Base-by-base conservation (phyloP, 2,113 vertebrate genomes). In the Forbesichthys papilliferus region DNA sequence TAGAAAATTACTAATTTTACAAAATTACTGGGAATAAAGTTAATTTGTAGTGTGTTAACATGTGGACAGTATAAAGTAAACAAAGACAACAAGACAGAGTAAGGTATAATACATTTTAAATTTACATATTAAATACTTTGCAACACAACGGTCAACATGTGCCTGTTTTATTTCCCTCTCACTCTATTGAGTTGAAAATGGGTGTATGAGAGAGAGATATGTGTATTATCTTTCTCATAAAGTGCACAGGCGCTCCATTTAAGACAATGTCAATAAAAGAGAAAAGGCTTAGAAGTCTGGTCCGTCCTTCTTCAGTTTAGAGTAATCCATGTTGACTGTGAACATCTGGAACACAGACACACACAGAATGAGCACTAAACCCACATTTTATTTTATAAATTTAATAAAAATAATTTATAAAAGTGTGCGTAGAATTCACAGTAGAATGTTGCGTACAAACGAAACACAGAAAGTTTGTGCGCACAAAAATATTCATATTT, bases 291-390 rank as follows among this genome's bases (percentile, higher is more conserved):
- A 98, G 90, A 95, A 98, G 74, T 98, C 95, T 56, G 95, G 96
- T 65, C 96, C 85, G 65, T 98, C 94, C 91, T 98, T 97, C 90
- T 98, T 95, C 88, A 97, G 85, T 61, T 92, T 96, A 81, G 92
- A 94, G 93, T 99, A 98, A 88, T 98, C 95, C 76, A 91, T 93
- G 64, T 93, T 96, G 58, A 97, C 86, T 0, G 83, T 14, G 69
- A 92, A 93, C 69, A 99, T 92, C 96, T 99, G 90, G 4, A 82
- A 67, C 13, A 58, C n/a, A 34, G 16, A 63, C 57, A 59, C 57
- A 59, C 27, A 59, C 56, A 58, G 18, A 58, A 12, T 14, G 11
- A 53, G 65, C 66, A 67, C 42, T 8, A 64, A n/a, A n/a, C n/a
- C n/a, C n/a, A n/a, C n/a, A n/a, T n/a, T n/a, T n/a, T n/a, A n/a